phyloP scores from a whole-genome alignment of 2,113 vertebrate species.

The Okapia johnstoni region DNA sequence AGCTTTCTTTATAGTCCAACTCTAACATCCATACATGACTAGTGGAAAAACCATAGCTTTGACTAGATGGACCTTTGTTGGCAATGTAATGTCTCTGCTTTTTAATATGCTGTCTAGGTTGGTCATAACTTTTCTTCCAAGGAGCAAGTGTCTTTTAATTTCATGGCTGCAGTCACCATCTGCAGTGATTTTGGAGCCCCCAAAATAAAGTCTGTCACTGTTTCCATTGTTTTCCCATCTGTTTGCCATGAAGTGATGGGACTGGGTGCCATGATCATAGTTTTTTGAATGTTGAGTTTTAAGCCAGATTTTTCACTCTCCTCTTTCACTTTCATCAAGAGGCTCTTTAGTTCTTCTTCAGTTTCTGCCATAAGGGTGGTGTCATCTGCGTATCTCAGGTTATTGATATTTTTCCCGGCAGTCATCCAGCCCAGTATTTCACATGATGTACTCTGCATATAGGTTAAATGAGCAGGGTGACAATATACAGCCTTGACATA shows the following conservation, averaged over 20 bases:
- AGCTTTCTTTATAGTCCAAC: not conserved
- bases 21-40: not conserved
- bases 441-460: not conserved
- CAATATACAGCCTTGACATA: not conserved
- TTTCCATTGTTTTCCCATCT: not conserved
- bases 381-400: not conserved
- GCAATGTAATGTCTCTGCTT: not conserved
- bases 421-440: not conserved
- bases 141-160: not conserved
- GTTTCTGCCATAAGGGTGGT: not conserved
- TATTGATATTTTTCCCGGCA: not conserved
- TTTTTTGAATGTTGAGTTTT: not conserved
- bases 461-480: not conserved
- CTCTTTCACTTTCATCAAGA: not conserved
- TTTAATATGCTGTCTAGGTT: not conserved
- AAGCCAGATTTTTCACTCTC: not conserved
- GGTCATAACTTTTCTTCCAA: not conserved
- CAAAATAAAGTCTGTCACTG: not conserved
- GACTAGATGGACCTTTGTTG: not conserved
- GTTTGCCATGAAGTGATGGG: not conserved
- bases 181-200: not conserved
- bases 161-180: not conserved
- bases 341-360: not conserved
- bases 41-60: not conserved
- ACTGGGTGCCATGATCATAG: not conserved